A percentile compares a stretch with the other conserved stretches of the same genome.
These are phyloP conservation scores for Lasioglossum pauxillum DNA, from an alignment of 2,888 invertebrate species.

Conservation along the genomic window DNA sequence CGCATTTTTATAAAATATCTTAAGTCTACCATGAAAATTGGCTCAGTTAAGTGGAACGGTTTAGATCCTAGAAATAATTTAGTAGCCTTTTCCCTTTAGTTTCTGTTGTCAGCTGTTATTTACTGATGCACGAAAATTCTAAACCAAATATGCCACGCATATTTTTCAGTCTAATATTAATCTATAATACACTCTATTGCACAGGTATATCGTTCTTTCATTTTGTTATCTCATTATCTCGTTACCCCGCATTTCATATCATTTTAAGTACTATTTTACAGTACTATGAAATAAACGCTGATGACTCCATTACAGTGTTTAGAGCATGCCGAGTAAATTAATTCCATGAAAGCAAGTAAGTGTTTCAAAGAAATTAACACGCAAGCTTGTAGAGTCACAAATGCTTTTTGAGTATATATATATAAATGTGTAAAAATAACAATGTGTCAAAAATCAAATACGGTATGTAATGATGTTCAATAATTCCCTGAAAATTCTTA, in stretches of 20 bases:
- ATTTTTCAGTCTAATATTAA: constrained; percentile 64
- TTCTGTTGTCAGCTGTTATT: constrained; percentile 29
- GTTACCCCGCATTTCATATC: constrained; percentile 15
- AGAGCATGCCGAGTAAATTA: constrained; percentile 8
- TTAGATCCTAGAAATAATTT: constrained; percentile 56
- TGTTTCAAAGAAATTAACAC: constrained; percentile 31
- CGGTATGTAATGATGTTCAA: constrained; percentile 17
- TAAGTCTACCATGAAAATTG: constrained; percentile 64
- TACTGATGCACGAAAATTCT: constrained; percentile 37
- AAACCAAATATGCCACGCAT: constrained; percentile 63
- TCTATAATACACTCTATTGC: constrained; percentile 53
- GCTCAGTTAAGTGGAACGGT: constrained; percentile 63
- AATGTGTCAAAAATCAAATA: constrained; percentile 25
- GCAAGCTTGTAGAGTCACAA: constrained; percentile 26
- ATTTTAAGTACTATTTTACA: constrained; percentile 61
- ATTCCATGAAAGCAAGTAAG: constrained; percentile 17
- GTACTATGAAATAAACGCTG: constrained; percentile 16
- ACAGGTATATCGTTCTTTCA: constrained; percentile 34
- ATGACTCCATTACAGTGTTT: constrained; percentile 29
- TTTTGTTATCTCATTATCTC: constrained; percentile 29
- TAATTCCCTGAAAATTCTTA: constrained; percentile 26
- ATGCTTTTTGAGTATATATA: constrained; percentile 39
- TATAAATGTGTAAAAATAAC: constrained; percentile 29
- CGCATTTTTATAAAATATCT: constrained; percentile 66
- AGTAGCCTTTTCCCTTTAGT: constrained; percentile 30